Conservation (phyloP, 2,797 vertebrate genomes). For the Chaetodon trifasciatus region DNA sequence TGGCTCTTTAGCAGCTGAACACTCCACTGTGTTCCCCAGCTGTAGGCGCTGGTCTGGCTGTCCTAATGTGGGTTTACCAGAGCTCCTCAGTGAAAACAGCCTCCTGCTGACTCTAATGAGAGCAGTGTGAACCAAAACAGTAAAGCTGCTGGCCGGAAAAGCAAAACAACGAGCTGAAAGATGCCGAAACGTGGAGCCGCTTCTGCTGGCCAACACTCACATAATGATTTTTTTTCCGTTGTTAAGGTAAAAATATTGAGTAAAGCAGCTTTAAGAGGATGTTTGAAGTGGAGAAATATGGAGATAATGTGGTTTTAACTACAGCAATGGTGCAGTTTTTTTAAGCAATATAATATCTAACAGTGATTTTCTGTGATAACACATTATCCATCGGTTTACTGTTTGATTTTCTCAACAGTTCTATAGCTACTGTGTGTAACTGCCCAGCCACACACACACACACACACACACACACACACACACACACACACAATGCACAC, state of each 20-base stretch:
- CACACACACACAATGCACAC: constrained; percentile 26
- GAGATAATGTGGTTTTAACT: not conserved
- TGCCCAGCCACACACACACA: constrained; percentile 11
- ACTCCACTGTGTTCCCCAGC: no score
- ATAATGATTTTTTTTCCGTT: not conserved
- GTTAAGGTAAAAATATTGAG: not conserved
- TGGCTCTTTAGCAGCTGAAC: no score
- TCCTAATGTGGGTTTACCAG: no score
- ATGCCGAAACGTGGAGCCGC: not conserved
- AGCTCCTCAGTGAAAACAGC: no score
- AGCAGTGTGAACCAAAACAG: not conserved
- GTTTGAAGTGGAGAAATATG: not conserved
- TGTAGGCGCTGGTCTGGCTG: no score
- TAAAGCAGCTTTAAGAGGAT: not conserved
- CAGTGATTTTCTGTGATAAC: not conserved
- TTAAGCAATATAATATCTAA: not conserved
- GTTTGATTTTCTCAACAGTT: not conserved
- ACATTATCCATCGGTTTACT: not conserved
- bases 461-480: not conserved
- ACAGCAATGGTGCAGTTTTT: not conserved
- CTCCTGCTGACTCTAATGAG: no score
- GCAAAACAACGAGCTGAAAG: not conserved
- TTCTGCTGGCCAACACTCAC: not conserved
- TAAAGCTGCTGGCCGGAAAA: not conserved
- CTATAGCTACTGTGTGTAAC: not conserved